Evolutionary conservation across 2,113 vertebrate genomes (phyloP), one percentile per base, ranked within the genome.

Genomic region (Verasper variegatus): DNA sequence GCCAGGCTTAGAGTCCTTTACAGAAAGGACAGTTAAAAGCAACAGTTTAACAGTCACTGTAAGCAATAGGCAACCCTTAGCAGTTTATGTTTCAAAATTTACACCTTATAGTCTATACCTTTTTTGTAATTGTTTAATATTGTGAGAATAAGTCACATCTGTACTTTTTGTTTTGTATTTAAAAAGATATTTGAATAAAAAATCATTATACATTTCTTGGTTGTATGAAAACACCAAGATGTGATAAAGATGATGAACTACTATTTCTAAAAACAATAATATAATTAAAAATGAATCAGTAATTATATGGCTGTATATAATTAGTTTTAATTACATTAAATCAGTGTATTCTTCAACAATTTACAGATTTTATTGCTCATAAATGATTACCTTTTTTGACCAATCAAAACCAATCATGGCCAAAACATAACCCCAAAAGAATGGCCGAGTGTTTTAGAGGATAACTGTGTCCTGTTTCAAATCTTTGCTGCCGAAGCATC

Each of bases 11-110:
- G 79, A 86, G 87, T 84, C 91, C 89, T 91, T 86, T 78, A 83
- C 80, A 80, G 76, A 86, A 68, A 73, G 83, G 71, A 83, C 85
- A 86, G 81, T 85, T 78, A 85, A 89, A 91, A 85, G 77, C 89
- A 91, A 91, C 87, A 89, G 88, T 86, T 86, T 75, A 89, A 87
- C 62, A 65, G 80, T 67, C 40, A 49, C 76, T 71, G 54, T 80
- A 56, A 68, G 73, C 58, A 72, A 65, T 42, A 35, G 51, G 58
- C 65, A 70, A 21, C 65, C 15, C 14, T 62, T 65, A 76, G 56
- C 61, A 58, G 63, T 67, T 6, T 6, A 55, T 56, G 54, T 65
- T 66, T 64, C 2, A 71, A 54, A 42, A 80, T 57, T 18, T 54
- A 76, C 31, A 67, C 40, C 4, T 55, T 58, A 68, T 56, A 20